These are phyloP conservation scores for Morone chrysops DNA, from an alignment of 2,113 vertebrate species.

Conservation along the genomic window DNA sequence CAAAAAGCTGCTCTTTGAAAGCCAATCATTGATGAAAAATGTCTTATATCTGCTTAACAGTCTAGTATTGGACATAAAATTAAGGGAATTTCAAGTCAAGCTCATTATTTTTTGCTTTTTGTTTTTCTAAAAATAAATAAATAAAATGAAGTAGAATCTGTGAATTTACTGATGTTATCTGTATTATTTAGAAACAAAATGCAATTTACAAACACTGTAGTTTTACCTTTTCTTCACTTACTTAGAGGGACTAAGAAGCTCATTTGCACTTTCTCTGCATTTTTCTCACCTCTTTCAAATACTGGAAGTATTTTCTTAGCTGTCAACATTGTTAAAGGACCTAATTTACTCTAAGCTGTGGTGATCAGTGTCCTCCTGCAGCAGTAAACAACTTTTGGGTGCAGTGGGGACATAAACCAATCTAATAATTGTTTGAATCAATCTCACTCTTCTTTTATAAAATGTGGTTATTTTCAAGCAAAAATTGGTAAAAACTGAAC, in stretches of 20 bases:
- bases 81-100: background rate
- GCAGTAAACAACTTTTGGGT: slow-evolving; percentile 18
- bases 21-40: slow-evolving; percentile 33
- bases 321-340: slow-evolving; percentile 31
- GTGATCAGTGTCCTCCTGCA: slow-evolving; percentile 9
- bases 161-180: background rate
- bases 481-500: background rate
- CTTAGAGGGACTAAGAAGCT: slow-evolving; percentile 6
- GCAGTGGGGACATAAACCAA: background rate
- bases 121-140: too few relatives aligned
- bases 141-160: background rate
- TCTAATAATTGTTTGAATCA: background rate
- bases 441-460: background rate
- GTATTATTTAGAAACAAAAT: background rate
- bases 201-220: background rate
- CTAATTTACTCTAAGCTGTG: slow-evolving; percentile 10
- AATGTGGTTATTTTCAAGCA: background rate
- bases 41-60: background rate
- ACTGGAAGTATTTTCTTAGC: slow-evolving; percentile 22
- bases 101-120: background rate
- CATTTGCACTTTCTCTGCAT: slow-evolving; percentile 35
- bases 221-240: background rate
- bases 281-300: slow-evolving; percentile 27
- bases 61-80: background rate
- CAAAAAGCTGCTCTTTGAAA: slow-evolving; percentile 27